A percentile compares a stretch with the other conserved stretches of the same genome.
phyloP scores from a whole-genome alignment of 2,113 vertebrate species.

The Heteronetta atricapilla region DNA sequence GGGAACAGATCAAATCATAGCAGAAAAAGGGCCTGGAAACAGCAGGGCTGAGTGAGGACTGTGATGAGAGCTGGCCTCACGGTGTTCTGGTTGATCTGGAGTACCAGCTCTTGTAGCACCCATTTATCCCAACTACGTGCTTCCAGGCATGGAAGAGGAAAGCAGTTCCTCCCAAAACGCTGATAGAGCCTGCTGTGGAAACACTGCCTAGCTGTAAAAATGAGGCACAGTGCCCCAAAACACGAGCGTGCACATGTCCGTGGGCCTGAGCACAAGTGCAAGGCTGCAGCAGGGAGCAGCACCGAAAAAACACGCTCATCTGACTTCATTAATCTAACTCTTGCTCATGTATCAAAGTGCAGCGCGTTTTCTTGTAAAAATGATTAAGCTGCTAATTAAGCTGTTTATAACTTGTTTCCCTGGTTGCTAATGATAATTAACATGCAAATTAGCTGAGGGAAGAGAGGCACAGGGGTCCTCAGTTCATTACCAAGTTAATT shows the following conservation, averaged over 20 bases:
- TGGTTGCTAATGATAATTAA: conserved; percentile 93
- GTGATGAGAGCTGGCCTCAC: background rate
- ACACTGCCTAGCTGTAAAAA: no score
- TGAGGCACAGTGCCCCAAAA: background rate
- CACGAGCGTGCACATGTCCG: background rate
- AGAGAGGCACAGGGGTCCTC: conserved; percentile 80
- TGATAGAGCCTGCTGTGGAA: background rate
- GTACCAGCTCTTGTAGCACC: background rate
- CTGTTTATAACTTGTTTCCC: conserved; percentile 86
- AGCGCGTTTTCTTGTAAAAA: conserved; percentile 80
- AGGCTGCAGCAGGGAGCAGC: background rate
- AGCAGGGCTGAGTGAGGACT: background rate
- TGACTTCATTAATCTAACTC: conserved; percentile 75
- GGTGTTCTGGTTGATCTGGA: background rate
- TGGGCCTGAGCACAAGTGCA: background rate
- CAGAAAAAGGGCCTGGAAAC: background rate
- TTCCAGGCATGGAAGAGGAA: background rate
- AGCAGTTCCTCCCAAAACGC: background rate
- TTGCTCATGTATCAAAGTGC: conserved; percentile 73
- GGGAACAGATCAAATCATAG: background rate
- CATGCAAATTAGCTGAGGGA: conserved; percentile 94
- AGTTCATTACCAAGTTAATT: conserved; percentile 93
- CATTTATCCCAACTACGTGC: background rate
- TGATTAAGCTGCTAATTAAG: conserved; percentile 89
- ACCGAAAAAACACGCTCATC: background rate